These are phyloP conservation scores for Holotrichia oblita DNA, from an alignment of 1,140 invertebrate species.

Conservation along the genomic window DNA sequence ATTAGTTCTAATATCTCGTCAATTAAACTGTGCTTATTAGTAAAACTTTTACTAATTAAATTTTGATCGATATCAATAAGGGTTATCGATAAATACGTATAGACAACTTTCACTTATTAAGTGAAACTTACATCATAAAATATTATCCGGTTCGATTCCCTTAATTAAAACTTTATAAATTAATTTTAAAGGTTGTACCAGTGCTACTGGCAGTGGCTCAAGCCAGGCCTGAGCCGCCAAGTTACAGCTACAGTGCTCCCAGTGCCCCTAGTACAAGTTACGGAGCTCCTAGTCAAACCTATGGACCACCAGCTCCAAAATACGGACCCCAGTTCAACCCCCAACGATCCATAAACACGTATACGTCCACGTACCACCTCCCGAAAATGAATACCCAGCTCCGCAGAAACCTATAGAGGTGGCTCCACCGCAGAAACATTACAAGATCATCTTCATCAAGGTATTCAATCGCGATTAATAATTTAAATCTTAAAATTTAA, in stretches of 20 bases:
- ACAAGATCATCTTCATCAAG: slow-evolving; percentile 91
- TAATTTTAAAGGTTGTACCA: slow-evolving; percentile 29
- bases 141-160: too few relatives aligned
- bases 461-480: slow-evolving; percentile 2
- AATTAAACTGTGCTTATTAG: too few relatives aligned
- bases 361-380: slow-evolving; percentile 78
- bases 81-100: too few relatives aligned
- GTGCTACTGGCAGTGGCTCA: slow-evolving; percentile 17
- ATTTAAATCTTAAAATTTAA: slow-evolving; percentile 7
- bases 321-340: slow-evolving; percentile 38
- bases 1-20: too few relatives aligned
- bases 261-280: slow-evolving; percentile 61
- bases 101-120: too few relatives aligned
- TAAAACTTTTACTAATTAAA: too few relatives aligned
- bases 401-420: slow-evolving; percentile 71
- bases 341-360: slow-evolving; percentile 83
- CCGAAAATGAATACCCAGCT: slow-evolving; percentile 75
- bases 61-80: too few relatives aligned
- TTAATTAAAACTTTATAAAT: too few relatives aligned
- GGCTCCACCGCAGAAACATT: slow-evolving; percentile 84
- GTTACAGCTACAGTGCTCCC: slow-evolving; percentile 48
- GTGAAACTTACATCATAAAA: too few relatives aligned
- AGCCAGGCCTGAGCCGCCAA: slow-evolving; percentile 38
- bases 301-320: slow-evolving; percentile 72
- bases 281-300: slow-evolving; percentile 68